Evolutionary conservation across 2,797 vertebrate species (phyloP), one percentile per base, ranked within the genome.

Genomic region (Tamandua tetradactyla): DNA sequence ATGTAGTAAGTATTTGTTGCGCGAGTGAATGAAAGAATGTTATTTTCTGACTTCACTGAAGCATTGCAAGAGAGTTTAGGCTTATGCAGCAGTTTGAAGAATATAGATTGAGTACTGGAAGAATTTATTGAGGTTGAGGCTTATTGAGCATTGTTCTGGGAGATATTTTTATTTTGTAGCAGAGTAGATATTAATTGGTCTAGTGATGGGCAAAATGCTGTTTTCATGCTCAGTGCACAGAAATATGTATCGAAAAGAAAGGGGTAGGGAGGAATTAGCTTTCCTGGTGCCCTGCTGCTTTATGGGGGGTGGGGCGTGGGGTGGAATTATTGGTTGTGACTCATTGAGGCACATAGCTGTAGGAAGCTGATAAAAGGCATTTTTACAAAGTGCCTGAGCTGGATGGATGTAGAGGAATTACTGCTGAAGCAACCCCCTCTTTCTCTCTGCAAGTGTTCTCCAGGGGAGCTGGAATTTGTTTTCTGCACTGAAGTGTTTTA

Each of bases 401-500:
- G 40, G 27, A 47, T 69, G 62, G 75, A 75, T 14, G 17, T 9
- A 71, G 69, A 71, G 37, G 27, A 91, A 72, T 69, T 13, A 52
- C 55, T 57, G 49, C 68, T 8, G n/a, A 76, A 71, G 44, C 59
- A 47, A 25, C 25, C 11, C 0, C 2, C 62, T 71, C 80, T 87
- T 78, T 59, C 71, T 76, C 42, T 59, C 7, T 15, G 0, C 4
- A 52, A 1, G 23, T 3, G 6, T 35, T 88, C 72, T 93, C 87
- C 69, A 40, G 20, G 76, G 88, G 37, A 91, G 57, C 20, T 27
- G 11, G 72, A 74, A 40, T 90, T 47, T 93, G 82, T 95, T 47
- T 75, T 88, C 20, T 1, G 89, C 78, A 30, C 32, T 82, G 92
- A 91, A 90, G 71, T 95, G 15, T 82, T 89, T 71, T 89, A 87